Evolutionary conservation across 2,797 vertebrate species (phyloP), one percentile per base, ranked within the genome.

Genomic region (Morus bassanus): DNA sequence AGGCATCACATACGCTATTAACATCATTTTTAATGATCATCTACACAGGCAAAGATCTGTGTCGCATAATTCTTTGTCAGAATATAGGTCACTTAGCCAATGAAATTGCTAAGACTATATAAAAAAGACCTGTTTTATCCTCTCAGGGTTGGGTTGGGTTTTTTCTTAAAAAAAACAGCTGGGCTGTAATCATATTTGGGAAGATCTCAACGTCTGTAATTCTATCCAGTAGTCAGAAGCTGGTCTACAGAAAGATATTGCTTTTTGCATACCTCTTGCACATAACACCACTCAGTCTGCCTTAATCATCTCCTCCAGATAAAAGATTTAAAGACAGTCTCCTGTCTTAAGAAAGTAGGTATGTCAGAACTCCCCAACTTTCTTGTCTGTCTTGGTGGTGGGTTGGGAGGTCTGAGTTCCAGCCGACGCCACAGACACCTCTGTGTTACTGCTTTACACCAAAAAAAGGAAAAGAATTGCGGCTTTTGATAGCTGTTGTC

Each of bases 301-400:
- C 83, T 87, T 95, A 96, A 96, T 97, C 67, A 88, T 94, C 91
- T 97, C 88, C 92, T 96, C 85, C 84, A 96, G 82, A 31, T 82
- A 96, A 92, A 95, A 96, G 89, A 54, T 91, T 96, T 97, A 91
- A 96, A 95, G 85, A 33, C 70, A 92, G 37, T 89, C 85, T 97
- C 78, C 59, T 88, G 76, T 94, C 91, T 93, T 95, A 88, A 96
- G 77, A 91, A 85, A 83, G 75, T 60, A 53, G 72, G 14, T 91
- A 75, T 50, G 23, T 96, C 88, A 96, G 86, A 93, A 94, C 39
- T 46, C 25, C 68, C 64, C 80, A 74, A 85, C 77, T 88, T 96
- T 95, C 84, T 95, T 92, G 53, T 95, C 85, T 95, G 79, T 51
- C 25, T 88, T 96, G 67, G 85, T 93, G 60, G 64, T 97, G 70